phyloP scores from a whole-genome alignment of 2,888 invertebrate species.

The Eumerus sabulonum region DNA sequence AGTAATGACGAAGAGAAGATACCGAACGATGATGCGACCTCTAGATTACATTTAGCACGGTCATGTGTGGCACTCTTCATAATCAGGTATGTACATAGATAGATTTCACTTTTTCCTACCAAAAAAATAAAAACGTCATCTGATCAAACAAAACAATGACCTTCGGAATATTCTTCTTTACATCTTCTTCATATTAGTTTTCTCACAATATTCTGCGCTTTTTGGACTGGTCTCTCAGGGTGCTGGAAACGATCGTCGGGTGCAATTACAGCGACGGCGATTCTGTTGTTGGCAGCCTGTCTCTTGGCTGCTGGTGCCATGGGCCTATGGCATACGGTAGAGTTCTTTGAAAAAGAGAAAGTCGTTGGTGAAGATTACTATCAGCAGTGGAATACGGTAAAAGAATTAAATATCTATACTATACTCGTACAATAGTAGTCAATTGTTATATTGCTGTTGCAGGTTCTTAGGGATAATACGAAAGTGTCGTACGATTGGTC shows the following conservation, averaged over 20 bases:
- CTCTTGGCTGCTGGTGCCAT: constrained; percentile 94
- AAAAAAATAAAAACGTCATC: background rate
- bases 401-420: constrained; percentile 15
- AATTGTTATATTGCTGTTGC: constrained; percentile 68
- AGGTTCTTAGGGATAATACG: constrained; percentile 92
- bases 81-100: constrained; percentile 79
- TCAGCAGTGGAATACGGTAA: constrained; percentile 94
- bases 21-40: constrained; percentile 86
- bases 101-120: constrained; percentile 56
- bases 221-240: constrained; percentile 97
- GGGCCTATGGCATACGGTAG: constrained; percentile 97
- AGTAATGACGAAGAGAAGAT: constrained; percentile 76
- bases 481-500: constrained; percentile 97
- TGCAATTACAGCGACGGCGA: constrained; percentile 95
- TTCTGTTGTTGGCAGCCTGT: constrained; percentile 83
- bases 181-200: constrained; percentile 82
- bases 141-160: constrained; percentile 36
- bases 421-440: background rate
- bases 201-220: constrained; percentile 93
- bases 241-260: constrained; percentile 98
- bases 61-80: constrained; percentile 96
- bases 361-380: constrained; percentile 95
- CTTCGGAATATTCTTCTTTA: constrained; percentile 1
- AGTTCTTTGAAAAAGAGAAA: constrained; percentile 96
- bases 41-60: constrained; percentile 91